Conservation (phyloP, 2,888 invertebrate genomes). For the Imbricaverruca yamaguchii region DNA sequence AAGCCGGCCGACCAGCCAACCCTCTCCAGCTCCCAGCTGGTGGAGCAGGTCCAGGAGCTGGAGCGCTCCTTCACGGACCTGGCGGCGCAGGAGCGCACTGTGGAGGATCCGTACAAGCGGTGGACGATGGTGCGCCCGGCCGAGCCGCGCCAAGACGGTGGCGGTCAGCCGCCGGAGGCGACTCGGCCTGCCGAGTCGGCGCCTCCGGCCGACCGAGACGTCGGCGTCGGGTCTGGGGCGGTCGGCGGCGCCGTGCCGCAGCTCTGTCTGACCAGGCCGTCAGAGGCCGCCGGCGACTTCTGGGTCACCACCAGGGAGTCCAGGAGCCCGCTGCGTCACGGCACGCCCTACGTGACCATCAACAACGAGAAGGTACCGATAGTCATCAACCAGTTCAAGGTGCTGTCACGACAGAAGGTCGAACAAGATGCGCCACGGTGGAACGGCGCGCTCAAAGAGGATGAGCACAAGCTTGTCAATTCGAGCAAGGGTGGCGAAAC, state of each 20-base stretch:
- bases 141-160: background rate
- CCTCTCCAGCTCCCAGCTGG: background rate
- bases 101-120: background rate
- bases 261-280: background rate
- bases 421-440: background rate
- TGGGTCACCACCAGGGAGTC: background rate
- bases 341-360: background rate
- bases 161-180: background rate
- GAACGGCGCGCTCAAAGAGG: background rate
- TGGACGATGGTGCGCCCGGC: background rate
- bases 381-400: background rate
- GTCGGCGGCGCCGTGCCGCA: background rate
- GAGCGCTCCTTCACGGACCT: background rate
- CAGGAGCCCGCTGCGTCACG: background rate
- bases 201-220: background rate
- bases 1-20: background rate
- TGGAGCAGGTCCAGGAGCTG: slow-evolving; percentile 9
- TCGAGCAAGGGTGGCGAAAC: background rate
- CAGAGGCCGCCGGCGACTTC: slow-evolving; percentile 2
- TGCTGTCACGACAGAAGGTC: background rate
- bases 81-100: background rate
- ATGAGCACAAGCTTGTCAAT: background rate
- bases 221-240: background rate
- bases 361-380: slow-evolving; percentile 10
- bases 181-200: background rate